Base-by-base conservation (phyloP, 30 jellyfish, hydroid and myxozoan species). In the Turritopsis dohrnii region DNA sequence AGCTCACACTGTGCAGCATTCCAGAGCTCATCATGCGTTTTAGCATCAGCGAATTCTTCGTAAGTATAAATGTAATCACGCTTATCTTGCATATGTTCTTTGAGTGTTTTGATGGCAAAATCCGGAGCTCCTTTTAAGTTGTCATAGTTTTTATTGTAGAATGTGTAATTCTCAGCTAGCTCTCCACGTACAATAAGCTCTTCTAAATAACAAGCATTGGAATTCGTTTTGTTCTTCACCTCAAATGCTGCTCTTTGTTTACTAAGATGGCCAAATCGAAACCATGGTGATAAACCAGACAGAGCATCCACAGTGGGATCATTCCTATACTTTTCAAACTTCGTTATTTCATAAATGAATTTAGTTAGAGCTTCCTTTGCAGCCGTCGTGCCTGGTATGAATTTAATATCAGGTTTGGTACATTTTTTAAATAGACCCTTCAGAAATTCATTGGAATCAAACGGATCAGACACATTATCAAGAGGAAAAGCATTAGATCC, bases 1-100 rank as follows among this genome's bases (percentile, higher is more conserved):
- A 91, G 71, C 71, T 91, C 96, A n/a, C 72, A 25, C 90, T 91
- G 97, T 1, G 97, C 94, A 1, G 96, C 96, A 79, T 91, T 91
- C 97, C 97, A 91, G 18, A 91, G 71, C 7, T 71, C 79, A 80
- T 91, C 97, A 60, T 91, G 96, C 23, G 97, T 86, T 74, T 87
- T 81, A 19, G 87, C 94, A 26, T 82, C 72, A 71, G 81, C 97
- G 9, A 91, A 72, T 65, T 87, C 77, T 29, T 85, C 87, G 29
- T 75, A 75, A 53, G 88, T 65, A 54, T 91, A 91, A 1, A 82
- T 84, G 21, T 83, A 69, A 21, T 83, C 93, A 72, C 97, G 80
- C 79, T 85, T 84, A 79, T 91, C 97, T 30, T 83, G 23, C 29
- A 80, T 77, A 74, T 91, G 97, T 26, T 82, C 92, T 7, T 79